phyloP scores from a whole-genome alignment of 2,888 invertebrate species.

The Cepaea hortensis region DNA sequence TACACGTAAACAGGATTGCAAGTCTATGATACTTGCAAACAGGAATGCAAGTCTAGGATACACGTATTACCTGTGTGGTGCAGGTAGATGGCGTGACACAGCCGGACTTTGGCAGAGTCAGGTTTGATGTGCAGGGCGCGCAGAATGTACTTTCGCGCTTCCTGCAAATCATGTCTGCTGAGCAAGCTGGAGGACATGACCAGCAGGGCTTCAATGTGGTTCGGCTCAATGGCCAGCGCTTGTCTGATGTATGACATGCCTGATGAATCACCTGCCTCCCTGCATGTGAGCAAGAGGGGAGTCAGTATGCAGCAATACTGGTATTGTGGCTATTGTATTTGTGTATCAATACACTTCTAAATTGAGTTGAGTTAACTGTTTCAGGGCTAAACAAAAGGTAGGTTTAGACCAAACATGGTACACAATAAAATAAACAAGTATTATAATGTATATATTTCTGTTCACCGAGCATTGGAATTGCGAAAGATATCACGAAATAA shows the following conservation, averaged over 20 bases:
- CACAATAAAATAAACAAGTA: too few species aligned
- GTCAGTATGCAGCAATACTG: neutral
- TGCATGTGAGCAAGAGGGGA: neutral
- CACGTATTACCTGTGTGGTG: conserved; percentile 66
- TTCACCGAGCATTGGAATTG: too few species aligned
- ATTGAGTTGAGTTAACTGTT: too few species aligned
- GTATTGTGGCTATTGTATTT: too few species aligned
- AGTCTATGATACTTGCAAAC: too few species aligned
- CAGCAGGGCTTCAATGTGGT: conserved; percentile 58
- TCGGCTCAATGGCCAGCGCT: conserved; percentile 60
- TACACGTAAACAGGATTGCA: too few species aligned
- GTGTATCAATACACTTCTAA: too few species aligned
- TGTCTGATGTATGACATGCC: conserved; percentile 78
- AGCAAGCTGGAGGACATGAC: conserved; percentile 56
- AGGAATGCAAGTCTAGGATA: too few species aligned
- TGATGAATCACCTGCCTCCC: neutral
- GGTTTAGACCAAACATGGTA: too few species aligned
- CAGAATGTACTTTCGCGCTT: conserved; percentile 57
- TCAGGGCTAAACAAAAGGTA: too few species aligned
- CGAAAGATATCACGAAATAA: too few species aligned
- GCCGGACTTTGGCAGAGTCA: conserved; percentile 66
- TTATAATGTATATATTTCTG: too few species aligned
- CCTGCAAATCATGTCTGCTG: conserved; percentile 50
- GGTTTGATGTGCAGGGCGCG: conserved; percentile 58
- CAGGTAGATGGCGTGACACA: conserved; percentile 71